Percentiles rank a stretch among this genome's conserved stretches.
Evolutionary conservation across 2,113 vertebrate genomes (phyloP).

Genomic region (Stigmatopora nigra): DNA sequence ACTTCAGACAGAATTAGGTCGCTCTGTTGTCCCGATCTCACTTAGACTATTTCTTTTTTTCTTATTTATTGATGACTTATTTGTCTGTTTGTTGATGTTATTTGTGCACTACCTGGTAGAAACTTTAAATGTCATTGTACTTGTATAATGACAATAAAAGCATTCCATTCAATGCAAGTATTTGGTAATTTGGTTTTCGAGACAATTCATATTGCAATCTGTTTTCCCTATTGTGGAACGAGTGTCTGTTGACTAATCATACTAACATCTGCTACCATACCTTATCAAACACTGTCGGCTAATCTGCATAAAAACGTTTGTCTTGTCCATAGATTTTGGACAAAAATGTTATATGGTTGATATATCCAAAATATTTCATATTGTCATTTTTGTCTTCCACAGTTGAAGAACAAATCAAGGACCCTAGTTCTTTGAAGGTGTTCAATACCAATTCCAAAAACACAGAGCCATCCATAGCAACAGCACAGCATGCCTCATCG

Average conservation of each 20-base stretch:
- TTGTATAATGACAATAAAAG: no score
- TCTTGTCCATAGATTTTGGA: no score
- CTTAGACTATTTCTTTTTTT: no score
- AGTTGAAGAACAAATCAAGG: slow-evolving; percentile 81
- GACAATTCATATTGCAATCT: not conserved
- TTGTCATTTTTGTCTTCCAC: slow-evolving; percentile 11
- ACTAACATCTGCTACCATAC: not conserved
- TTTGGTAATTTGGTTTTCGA: no score
- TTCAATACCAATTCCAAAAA: slow-evolving; percentile 34
- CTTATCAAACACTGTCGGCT: no score
- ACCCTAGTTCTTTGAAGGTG: slow-evolving; percentile 25
- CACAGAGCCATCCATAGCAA: slow-evolving; percentile 19
- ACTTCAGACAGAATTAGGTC: no score
- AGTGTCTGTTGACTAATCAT: not conserved
- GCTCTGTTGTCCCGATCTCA: no score
- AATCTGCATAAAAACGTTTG: not conserved
- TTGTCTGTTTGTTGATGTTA: no score
- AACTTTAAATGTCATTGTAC: no score
- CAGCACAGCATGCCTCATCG: slow-evolving; percentile 12
- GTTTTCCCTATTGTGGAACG: not conserved
- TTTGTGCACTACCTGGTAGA: no score
- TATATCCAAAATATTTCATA: not conserved
- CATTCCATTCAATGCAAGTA: no score
- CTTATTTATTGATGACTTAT: no score
- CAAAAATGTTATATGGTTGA: not conserved